Percentiles rank a stretch among this genome's conserved stretches.
phyloP scores from a whole-genome alignment of 2,888 invertebrate genomes.

The Agriopis aurantiaria region DNA sequence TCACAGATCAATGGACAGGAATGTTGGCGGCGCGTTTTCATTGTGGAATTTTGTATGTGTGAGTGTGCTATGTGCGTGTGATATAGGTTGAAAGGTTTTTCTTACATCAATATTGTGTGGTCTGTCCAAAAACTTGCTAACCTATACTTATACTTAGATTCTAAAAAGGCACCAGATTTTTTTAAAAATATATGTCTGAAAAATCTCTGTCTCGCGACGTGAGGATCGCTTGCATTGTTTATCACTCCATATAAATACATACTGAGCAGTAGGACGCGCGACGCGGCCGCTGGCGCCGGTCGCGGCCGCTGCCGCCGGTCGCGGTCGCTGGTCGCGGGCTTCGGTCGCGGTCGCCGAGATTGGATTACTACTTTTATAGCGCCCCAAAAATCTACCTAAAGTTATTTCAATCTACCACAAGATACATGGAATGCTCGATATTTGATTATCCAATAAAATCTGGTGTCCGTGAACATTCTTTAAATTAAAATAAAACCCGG shows the following conservation, averaged over 20 bases:
- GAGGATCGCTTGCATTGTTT: too few species aligned
- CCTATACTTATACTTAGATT: too few species aligned
- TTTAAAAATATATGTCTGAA: too few species aligned
- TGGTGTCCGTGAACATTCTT: slow-evolving; percentile 7
- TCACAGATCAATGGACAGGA: slow-evolving; percentile 64
- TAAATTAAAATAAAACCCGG: slow-evolving; percentile 8
- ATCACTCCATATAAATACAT: too few species aligned
- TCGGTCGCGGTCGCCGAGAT: too few species aligned
- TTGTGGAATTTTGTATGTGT: slow-evolving; percentile 9
- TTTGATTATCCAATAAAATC: not conserved
- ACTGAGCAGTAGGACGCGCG: too few species aligned
- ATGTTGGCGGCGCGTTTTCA: slow-evolving; percentile 35
- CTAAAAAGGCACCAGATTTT: too few species aligned
- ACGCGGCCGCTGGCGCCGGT: too few species aligned
- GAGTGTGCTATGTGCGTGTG: not conserved
- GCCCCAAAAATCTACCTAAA: not conserved
- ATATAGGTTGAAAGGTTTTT: not conserved
- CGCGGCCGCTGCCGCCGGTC: too few species aligned
- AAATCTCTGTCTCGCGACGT: too few species aligned
- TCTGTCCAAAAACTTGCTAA: not conserved
- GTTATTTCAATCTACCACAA: slow-evolving; percentile 2
- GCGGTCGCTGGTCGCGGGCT: too few species aligned
- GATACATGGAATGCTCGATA: slow-evolving; percentile 11
- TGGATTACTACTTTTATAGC: not conserved
- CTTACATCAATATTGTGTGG: not conserved